Base-by-base conservation (phyloP, 1,140 invertebrate species). In the Muscidifurax raptorellus region DNA sequence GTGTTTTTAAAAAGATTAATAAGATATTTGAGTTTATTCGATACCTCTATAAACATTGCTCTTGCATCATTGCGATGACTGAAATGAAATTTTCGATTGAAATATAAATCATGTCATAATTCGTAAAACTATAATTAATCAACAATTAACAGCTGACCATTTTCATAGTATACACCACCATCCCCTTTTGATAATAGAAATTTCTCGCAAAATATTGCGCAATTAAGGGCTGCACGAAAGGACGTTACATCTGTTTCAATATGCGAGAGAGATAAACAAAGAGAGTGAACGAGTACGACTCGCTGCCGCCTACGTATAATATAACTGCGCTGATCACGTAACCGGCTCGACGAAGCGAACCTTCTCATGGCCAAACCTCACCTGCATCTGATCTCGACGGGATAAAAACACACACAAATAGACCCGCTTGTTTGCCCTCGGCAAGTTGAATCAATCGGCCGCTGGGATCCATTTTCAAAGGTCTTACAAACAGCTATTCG, bases 261-360 rank as follows among this genome's bases (percentile, higher is more conserved):
- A 79, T 47, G 27, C 47, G 25, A 76, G 59, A 82, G 69, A 80
- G 76, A 22, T 78, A 79, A 78, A 72, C 64, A 74, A 67, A 85
- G 80, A 85, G 67, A 82, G 32, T 9, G 74, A 78, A 28, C n/a
- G n/a, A 74, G 22, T 36, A 67, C 28, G 25, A 32, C 27, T 59
- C 13, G 52, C 18, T n/a, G 15, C 52, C 77, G 67, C 59, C 75
- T 85, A 72, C 81, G 81, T 80, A 85, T 85, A 87, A 64, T 77
- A 82, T 83, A 84, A 87, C 77, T 27, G 52, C 52, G 22, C 22
- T 9, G 82, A 15, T 84, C 83, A 80, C 69, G 47, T 84, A 84
- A 84, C 28, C 6, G 28, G 66, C 3, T 12, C 9, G 18, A 69
- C 64, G 47, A n/a, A n/a, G 13, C 36, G 30, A 84, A 84, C 47